Conservation (phyloP, 2,797 vertebrate species). For the Erethizon dorsatum region DNA sequence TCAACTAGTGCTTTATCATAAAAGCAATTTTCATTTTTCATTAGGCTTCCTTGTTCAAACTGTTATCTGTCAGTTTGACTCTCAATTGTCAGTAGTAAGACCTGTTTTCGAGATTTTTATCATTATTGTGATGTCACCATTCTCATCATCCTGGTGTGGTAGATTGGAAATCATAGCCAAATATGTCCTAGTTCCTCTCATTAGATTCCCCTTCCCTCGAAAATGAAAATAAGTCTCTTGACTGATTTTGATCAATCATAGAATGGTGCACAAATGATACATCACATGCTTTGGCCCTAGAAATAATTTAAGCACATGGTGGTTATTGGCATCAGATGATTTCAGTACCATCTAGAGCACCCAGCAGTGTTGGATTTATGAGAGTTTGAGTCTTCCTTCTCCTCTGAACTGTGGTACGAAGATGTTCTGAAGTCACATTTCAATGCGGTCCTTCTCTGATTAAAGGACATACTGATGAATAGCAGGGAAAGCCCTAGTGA, state of each 20-base stretch:
- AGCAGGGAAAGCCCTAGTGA: not conserved
- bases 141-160: not conserved
- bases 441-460: not conserved
- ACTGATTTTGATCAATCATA: not conserved
- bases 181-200: not conserved
- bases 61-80: not conserved
- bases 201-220: not conserved
- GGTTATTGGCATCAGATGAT: not conserved
- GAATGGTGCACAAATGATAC: not conserved
- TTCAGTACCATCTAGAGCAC: not conserved
- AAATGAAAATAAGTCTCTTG: not conserved
- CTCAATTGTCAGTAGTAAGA: not conserved
- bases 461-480: not conserved
- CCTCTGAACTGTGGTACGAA: too few relatives aligned
- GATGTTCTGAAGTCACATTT: not conserved
- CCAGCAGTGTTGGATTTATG: not conserved
- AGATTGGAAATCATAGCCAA: not conserved
- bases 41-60: not conserved
- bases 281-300: rapidly evolving
- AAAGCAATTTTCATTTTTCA: not conserved
- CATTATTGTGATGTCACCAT: not conserved
- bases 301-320: not conserved
- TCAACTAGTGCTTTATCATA: not conserved
- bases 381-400: not conserved
- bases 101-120: not conserved